Conservation (phyloP, 1,140 invertebrate genomes). For the Drosophila pachea region DNA sequence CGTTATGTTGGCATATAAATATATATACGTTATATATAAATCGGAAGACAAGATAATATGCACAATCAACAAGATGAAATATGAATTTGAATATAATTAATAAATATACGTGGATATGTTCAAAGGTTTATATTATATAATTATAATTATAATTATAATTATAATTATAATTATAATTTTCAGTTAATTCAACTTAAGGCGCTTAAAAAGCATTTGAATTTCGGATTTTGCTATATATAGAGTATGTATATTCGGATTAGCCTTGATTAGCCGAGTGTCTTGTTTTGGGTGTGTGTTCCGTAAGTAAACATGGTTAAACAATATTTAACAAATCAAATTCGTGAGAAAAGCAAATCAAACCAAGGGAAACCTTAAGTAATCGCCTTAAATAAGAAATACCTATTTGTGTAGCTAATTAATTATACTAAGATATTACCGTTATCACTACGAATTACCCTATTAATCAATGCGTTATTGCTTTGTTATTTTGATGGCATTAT, state of each 20-base stretch:
- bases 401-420: no score
- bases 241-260: neutral
- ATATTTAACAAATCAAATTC: no score
- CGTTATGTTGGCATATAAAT: slow-evolving; percentile 13
- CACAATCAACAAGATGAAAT: slow-evolving; percentile 27
- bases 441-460: no score
- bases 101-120: slow-evolving; percentile 13
- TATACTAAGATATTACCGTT: no score
- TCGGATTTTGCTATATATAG: slow-evolving; percentile 5
- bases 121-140: slow-evolving; percentile 3
- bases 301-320: no score
- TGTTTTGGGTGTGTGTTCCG: neutral
- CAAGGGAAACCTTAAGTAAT: no score
- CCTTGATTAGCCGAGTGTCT: no score
- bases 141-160: no score
- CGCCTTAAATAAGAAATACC: no score
- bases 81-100: neutral
- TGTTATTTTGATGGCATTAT: no score
- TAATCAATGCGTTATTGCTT: no score
- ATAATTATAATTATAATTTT: neutral
- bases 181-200: slow-evolving; percentile 1
- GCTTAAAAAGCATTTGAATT: slow-evolving; percentile 40
- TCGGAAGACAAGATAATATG: slow-evolving; percentile 46
- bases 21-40: slow-evolving; percentile 4
- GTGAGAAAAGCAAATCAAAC: no score